Evolutionary conservation across 2,113 vertebrate species (phyloP).

Genomic region (Myotis davidii): DNA sequence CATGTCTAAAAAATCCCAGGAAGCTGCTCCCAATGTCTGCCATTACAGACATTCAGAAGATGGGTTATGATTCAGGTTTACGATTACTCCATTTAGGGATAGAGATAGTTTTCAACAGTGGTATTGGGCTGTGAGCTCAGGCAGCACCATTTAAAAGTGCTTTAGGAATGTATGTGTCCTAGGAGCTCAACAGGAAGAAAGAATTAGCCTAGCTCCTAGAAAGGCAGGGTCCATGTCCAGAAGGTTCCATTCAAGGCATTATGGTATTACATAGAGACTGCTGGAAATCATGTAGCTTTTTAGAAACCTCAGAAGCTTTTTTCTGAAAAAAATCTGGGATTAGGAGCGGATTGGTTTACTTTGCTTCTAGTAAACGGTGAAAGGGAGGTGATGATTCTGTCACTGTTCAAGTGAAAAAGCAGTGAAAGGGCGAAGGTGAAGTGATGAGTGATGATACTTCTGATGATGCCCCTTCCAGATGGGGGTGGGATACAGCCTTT

Average conservation of each 20-base stretch:
- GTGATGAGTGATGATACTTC: background rate
- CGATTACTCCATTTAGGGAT: background rate
- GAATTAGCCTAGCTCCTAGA: constrained; percentile 20
- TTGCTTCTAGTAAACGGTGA: background rate
- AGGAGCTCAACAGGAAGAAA: constrained; percentile 17
- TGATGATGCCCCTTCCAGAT: background rate
- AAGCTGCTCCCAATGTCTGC: background rate
- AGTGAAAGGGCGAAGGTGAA: background rate
- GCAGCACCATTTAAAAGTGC: background rate
- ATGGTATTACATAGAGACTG: background rate
- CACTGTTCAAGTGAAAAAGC: background rate
- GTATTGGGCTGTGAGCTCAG: background rate
- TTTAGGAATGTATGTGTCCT: background rate
- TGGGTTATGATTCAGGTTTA: background rate
- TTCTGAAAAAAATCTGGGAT: constrained; percentile 20
- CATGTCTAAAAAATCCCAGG: background rate
- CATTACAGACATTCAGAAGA: background rate
- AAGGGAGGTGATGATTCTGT: background rate
- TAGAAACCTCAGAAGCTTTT: constrained; percentile 34
- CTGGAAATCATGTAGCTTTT: constrained; percentile 12
- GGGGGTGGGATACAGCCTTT: background rate
- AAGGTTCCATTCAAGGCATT: constrained; percentile 42
- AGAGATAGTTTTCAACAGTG: background rate
- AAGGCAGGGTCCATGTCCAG: background rate
- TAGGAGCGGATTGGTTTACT: constrained; percentile 4